These are phyloP conservation scores for Antheraea yamamai DNA, from an alignment of 2,888 invertebrate genomes.

Conservation along the genomic window DNA sequence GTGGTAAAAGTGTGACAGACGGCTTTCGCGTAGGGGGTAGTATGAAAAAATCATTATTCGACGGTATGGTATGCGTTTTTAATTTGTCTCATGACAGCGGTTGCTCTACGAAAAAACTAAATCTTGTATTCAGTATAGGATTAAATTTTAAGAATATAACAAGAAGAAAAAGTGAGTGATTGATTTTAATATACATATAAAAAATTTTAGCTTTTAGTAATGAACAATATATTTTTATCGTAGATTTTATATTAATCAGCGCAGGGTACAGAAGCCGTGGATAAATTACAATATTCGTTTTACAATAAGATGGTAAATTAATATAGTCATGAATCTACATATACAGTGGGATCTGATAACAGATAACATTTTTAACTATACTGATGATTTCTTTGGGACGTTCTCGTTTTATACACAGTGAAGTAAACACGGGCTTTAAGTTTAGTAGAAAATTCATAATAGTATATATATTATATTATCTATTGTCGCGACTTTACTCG, in stretches of 20 bases:
- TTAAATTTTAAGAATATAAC: background rate
- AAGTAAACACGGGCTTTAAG: too few species aligned
- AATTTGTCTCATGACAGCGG: background rate
- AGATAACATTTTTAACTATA: too few species aligned
- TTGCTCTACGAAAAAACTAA: background rate
- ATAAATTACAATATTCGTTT: background rate
- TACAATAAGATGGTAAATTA: background rate
- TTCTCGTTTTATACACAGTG: too few species aligned
- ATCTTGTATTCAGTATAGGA: background rate
- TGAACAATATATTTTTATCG: background rate
- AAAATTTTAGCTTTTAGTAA: background rate
- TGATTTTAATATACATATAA: background rate
- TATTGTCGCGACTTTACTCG: too few species aligned
- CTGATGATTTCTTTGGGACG: too few species aligned
- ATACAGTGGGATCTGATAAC: too few species aligned
- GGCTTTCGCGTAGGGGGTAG: background rate
- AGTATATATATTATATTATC: too few species aligned
- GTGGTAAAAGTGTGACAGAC: background rate
- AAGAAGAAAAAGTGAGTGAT: background rate
- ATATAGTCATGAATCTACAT: background rate
- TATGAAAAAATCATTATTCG: background rate
- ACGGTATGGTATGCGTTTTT: background rate
- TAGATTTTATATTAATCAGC: too few species aligned
- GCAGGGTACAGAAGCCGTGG: background rate
- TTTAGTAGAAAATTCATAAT: too few species aligned